Percentiles rank a stretch among this genome's conserved stretches.
Evolutionary conservation across 1,140 invertebrate species (phyloP).

Genomic region (Trachymyrmex cornetzi): DNA sequence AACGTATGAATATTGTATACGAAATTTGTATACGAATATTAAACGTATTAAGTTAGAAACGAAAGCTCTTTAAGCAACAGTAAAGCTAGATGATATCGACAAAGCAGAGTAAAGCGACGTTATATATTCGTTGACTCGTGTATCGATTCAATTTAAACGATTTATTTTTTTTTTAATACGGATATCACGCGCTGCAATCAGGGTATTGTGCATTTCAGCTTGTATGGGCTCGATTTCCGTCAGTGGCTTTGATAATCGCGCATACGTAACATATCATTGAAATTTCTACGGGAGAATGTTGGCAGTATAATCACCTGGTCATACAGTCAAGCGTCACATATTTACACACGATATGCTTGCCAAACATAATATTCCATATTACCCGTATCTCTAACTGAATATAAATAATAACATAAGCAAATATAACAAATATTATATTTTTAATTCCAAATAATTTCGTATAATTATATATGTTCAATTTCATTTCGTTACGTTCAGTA

Average conservation of each 20-base stretch:
- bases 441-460: not conserved
- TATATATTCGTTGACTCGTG: not conserved
- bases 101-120: not conserved
- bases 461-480: slow-evolving; percentile 16
- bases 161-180: slow-evolving; percentile 13
- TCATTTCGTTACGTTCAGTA: not conserved
- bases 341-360: slow-evolving; percentile 14
- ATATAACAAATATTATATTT: slow-evolving; percentile 19
- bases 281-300: slow-evolving; percentile 42
- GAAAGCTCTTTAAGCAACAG: slow-evolving; percentile 10
- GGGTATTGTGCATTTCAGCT: slow-evolving; percentile 19
- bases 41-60: not conserved
- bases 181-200: slow-evolving; percentile 8
- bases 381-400: not conserved
- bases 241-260: slow-evolving; percentile 30
- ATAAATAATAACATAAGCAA: not conserved
- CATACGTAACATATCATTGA: slow-evolving; percentile 30
- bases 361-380: slow-evolving; percentile 13
- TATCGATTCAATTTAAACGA: not conserved
- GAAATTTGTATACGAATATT: too few species aligned
- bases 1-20: too few species aligned
- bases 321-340: slow-evolving; percentile 32
- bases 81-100: slow-evolving; percentile 12
- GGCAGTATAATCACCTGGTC: slow-evolving; percentile 14
- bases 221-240: not conserved